Conservation (phyloP, 2,113 vertebrate genomes). For the Merops nubicus region DNA sequence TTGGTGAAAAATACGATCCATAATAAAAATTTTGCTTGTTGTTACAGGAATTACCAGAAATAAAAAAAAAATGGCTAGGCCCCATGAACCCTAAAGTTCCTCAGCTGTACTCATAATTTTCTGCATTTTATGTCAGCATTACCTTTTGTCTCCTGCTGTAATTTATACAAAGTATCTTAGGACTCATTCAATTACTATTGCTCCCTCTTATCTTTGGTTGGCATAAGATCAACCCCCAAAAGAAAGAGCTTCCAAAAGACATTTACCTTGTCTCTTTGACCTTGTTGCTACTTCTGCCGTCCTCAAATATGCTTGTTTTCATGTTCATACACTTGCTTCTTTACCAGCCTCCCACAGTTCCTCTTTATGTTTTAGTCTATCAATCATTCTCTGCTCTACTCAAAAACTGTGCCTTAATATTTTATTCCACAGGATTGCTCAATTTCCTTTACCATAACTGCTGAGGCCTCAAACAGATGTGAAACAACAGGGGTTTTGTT, state of each 20-base stretch:
- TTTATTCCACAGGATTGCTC: neutral
- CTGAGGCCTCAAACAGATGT: neutral
- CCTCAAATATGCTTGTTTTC: neutral
- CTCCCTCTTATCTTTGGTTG: neutral
- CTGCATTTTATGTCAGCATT: neutral
- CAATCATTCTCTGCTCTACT: neutral
- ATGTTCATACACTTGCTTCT: neutral
- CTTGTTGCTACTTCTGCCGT: neutral
- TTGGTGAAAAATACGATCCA: constrained; percentile 66
- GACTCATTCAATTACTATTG: neutral
- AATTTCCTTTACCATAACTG: neutral
- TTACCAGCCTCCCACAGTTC: neutral
- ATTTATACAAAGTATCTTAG: neutral
- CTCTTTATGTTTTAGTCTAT: neutral
- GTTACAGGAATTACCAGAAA: constrained; percentile 51
- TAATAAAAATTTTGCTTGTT: constrained; percentile 70
- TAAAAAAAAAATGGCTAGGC: neutral
- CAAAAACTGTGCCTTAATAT: neutral
- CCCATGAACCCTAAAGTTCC: neutral
- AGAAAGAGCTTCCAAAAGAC: neutral
- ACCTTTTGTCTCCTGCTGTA: neutral
- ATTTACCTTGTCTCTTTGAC: neutral
- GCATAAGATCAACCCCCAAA: neutral
- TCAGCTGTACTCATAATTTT: neutral
- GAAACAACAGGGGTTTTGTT: neutral